These are phyloP conservation scores for Scelioninae gen. 1 DNA, from an alignment of 2,888 invertebrate genomes.

Conservation along the genomic window DNA sequence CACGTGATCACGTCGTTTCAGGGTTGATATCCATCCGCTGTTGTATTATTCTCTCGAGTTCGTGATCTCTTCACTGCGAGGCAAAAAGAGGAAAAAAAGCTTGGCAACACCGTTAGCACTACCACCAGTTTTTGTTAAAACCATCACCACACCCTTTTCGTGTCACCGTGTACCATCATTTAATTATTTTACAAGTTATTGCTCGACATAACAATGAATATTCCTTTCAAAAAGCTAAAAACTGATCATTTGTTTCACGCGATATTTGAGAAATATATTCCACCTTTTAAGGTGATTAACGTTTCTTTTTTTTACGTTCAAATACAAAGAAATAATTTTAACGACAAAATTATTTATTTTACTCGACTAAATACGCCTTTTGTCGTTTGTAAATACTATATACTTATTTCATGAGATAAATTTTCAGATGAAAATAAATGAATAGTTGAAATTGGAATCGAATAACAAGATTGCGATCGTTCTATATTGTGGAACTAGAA, in stretches of 20 bases:
- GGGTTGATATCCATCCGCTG: constrained; percentile 83
- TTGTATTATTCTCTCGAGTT: constrained; percentile 87
- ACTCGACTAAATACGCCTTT: neutral
- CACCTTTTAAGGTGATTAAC: neutral
- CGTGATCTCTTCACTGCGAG: constrained; percentile 90
- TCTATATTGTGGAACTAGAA: too few relatives aligned
- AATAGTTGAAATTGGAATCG: constrained; percentile 27
- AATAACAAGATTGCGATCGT: constrained; percentile 35
- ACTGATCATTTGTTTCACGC: neutral
- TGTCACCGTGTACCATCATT: constrained; percentile 42
- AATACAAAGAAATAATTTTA: neutral
- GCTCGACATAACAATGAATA: constrained; percentile 15
- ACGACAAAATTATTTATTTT: constrained; percentile 6
- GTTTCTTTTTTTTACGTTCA: neutral
- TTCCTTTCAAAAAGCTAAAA: constrained; percentile 7
- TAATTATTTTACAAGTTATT: constrained; percentile 54
- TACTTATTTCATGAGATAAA: neutral
- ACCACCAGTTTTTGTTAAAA: constrained; percentile 69
- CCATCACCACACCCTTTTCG: constrained; percentile 71
- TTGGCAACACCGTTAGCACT: constrained; percentile 75
- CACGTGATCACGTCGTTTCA: constrained; percentile 79
- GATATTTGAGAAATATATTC: neutral
- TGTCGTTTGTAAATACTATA: neutral
- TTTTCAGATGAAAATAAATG: constrained; percentile 22
- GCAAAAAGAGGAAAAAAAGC: constrained; percentile 80